Evolutionary conservation across 2,797 vertebrate genomes (phyloP), one percentile per base, ranked within the genome.

Genomic region (Acanthornis magna): DNA sequence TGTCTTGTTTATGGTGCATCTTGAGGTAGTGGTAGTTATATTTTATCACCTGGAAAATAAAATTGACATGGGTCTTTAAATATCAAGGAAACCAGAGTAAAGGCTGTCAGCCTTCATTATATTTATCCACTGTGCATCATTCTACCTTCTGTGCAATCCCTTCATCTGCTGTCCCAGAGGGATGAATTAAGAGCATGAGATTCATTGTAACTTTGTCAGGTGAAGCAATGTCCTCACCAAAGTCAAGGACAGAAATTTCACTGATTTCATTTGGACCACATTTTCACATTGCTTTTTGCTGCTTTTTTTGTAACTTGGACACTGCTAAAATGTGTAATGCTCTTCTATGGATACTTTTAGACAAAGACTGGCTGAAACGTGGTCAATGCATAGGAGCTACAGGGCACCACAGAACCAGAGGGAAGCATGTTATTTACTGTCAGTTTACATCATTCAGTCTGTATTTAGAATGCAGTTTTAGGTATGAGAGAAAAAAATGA

Each of bases 41-140:
- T 70, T 94, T 94, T 88, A 74, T 91, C 73, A 74, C 40, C 80
- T 77, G 80, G 89, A 90, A 96, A 96, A 89, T 63, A 85, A 94
- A 91, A 93, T 95, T 79, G 88, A 88, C 80, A 82, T 1, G 2
- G 47, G 55, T 76, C 50, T 96, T 96, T 87, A 94, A 96, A 93
- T 93, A 90, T 70, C 42, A 50, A 61, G 60, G 51, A 91, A 73
- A 79, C 45, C 45, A 22, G 30, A 82, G 62, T 73, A 90, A 90
- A 82, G 29, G 60, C 88, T 95, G 88, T 88, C 85, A 91, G 29
- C 67, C 25, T 85, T 82, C 6, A 4, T 96, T 93, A 67, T 67
- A 47, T 93, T 93, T 90, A 91, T 91, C 58, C 26, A 7, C 48
- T 72, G 36, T 72, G 48, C 66, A 77, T 77, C 72, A 42, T 83